These are phyloP conservation scores for Lemur catta DNA, from an alignment of 2,797 vertebrate species.

Conservation along the genomic window DNA sequence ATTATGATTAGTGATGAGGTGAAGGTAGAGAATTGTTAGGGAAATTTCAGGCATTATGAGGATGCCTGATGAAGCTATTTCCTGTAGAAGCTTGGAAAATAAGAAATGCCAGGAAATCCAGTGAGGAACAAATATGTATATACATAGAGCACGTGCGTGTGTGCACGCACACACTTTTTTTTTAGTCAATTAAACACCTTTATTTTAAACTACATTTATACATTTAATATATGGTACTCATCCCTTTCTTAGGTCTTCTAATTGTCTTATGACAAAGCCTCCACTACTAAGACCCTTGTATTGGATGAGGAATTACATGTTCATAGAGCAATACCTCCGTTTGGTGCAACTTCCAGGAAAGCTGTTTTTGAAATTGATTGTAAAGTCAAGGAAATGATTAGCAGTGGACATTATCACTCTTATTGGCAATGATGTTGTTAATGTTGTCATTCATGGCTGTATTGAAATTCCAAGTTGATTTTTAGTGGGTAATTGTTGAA, in stretches of 20 bases:
- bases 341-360: background rate
- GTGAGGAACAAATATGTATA: background rate
- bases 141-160: too few relatives aligned
- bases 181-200: too few relatives aligned
- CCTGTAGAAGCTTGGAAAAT: background rate
- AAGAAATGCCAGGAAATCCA: background rate
- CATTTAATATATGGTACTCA: too few relatives aligned
- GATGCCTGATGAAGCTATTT: conserved; percentile 17
- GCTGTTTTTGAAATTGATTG: background rate
- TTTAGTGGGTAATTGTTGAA: background rate
- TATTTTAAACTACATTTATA: too few relatives aligned
- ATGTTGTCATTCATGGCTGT: background rate
- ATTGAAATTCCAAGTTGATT: background rate
- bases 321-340: background rate
- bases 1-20: conserved; percentile 57
- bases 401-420: background rate
- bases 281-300: background rate
- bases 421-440: background rate
- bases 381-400: background rate
- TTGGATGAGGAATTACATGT: background rate
- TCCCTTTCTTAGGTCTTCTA: too few relatives aligned
- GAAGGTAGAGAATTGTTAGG: conserved; percentile 39
- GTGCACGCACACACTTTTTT: too few relatives aligned
- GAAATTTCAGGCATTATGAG: conserved; percentile 28
- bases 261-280: too few relatives aligned